Evolutionary conservation across 2,888 invertebrate species (phyloP), one percentile per base, ranked within the genome.

Genomic region (Parnassius orleans): DNA sequence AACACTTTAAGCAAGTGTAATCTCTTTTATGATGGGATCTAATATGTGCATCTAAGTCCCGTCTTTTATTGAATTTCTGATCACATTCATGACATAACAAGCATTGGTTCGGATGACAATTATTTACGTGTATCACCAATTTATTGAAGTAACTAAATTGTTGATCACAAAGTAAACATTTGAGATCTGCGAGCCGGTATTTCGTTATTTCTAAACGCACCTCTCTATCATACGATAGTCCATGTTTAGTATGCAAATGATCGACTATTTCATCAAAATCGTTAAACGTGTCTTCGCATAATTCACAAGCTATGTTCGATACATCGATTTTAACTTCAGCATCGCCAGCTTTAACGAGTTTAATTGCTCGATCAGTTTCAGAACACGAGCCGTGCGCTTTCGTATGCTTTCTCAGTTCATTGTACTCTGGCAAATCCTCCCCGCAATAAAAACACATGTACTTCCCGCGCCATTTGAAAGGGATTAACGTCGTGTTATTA

Each of bases 401-500:
- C 0, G 84, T 86, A 58, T 90, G 89, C 43, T 77, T 76, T 61
- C 75, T 75, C 15, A 89, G 70, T 46, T 74, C 71, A 42, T 69
- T 65, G 61, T 79, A 78, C 33, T 74, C 70, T 1, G 72, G 65
- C 10, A 79, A 65, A 67, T 83, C 80, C 15, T 80, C 77, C 2
- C 85, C 86, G 61, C 90, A 90, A 72, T 83, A 88, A 72, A 86
- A 89, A 65, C 90, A 90, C 66, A 86, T 69, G 65, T 82, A 87
- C 75, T 84, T 86, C 1, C 83, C 81, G 1, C 86, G 79, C 81
- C 83, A 87, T 77, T 89, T 89, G 73, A 90, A 89, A 1, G 90
- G 90, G 65, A 87, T 77, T 50, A 89, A 68, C 1, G 87, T 76
- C 2, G 90, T 88, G 69, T 87, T 83, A 83, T 87, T 87, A 81